Evolutionary conservation across 2,888 invertebrate species (phyloP).

Genomic region (Tiliacea aurago): DNA sequence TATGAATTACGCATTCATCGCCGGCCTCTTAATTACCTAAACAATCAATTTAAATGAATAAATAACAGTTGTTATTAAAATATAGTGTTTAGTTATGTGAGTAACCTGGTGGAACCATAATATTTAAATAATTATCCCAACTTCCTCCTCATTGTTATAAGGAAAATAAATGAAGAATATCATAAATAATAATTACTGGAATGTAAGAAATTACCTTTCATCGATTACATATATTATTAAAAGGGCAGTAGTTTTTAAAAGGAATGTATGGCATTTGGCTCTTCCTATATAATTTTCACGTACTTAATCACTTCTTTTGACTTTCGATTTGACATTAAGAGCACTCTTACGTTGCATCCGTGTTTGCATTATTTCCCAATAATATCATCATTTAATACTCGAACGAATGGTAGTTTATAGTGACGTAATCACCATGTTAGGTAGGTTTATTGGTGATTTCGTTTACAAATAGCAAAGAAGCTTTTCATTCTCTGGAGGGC

Average conservation of each 20-base stretch:
- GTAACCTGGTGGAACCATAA: background rate
- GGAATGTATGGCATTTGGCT: slow-evolving; percentile 22
- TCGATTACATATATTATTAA: slow-evolving; percentile 28
- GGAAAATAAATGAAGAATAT: slow-evolving; percentile 12
- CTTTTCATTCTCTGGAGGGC: no score
- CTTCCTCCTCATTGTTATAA: slow-evolving; percentile 15
- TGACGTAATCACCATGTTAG: no score
- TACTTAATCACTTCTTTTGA: slow-evolving; percentile 18
- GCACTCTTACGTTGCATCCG: no score
- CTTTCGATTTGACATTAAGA: slow-evolving; percentile 1
- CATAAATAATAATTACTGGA: slow-evolving; percentile 14
- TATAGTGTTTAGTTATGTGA: background rate
- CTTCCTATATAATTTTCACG: slow-evolving; percentile 41
- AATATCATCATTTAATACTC: no score
- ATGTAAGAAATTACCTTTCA: slow-evolving; percentile 37
- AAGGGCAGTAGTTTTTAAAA: slow-evolving; percentile 31
- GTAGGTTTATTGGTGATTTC: no score
- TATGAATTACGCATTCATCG: no score
- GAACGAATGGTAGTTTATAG: no score
- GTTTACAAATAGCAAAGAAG: no score
- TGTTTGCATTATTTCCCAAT: no score
- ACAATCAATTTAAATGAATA: background rate
- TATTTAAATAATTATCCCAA: background rate
- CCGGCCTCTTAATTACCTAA: background rate
- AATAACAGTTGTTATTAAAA: background rate